Conservation (phyloP, 2,888 invertebrate genomes). For the Campopleginae sp. region DNA sequence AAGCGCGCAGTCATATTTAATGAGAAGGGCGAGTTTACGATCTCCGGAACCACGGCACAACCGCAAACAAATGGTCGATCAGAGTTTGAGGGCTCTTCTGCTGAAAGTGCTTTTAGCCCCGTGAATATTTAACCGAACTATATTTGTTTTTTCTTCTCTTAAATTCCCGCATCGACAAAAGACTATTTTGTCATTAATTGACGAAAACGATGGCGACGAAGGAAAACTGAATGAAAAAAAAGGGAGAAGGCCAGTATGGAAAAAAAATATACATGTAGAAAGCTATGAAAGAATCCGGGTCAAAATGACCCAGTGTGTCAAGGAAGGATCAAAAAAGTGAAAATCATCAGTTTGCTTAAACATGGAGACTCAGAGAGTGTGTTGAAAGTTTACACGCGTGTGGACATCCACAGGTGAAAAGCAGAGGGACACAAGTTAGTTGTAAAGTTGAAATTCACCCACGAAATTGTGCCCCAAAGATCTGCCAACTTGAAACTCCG, state of each 20-base stretch:
- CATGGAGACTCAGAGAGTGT: not conserved
- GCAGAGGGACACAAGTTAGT: not conserved
- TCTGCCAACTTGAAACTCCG: not conserved
- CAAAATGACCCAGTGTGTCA: not conserved
- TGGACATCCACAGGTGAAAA: not conserved
- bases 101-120: conserved; percentile 3
- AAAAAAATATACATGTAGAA: too few relatives aligned
- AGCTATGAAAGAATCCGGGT: not conserved
- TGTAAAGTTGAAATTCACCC: not conserved
- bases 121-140: conserved; percentile 22
- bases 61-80: conserved; percentile 34
- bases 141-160: not conserved
- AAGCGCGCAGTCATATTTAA: not conserved
- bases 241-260: not conserved
- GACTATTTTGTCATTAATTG: not conserved
- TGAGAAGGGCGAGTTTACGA: not conserved
- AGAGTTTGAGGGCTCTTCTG: conserved; percentile 10
- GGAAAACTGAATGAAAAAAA: not conserved
- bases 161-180: not conserved
- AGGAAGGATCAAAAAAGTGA: not conserved
- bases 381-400: not conserved
- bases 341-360: not conserved
- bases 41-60: not conserved
- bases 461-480: not conserved
- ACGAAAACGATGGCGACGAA: not conserved